Conservation (phyloP, 2,888 invertebrate species). For the Pseudococcus longispinus region DNA sequence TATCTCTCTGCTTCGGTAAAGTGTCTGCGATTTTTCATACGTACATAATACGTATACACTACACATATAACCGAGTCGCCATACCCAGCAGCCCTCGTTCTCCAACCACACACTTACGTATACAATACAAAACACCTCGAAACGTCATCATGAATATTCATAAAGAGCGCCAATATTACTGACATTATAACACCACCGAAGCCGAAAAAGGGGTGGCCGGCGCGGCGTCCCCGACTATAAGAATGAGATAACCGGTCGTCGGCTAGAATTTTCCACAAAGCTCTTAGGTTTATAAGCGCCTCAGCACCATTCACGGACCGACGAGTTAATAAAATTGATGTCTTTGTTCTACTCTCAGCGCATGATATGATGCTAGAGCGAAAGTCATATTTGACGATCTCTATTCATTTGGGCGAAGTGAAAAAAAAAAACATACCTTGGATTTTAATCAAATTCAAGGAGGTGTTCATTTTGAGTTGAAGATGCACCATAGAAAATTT, state of each 20-base stretch:
- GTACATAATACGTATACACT: neutral
- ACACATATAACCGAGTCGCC: neutral
- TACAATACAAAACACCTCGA: slow-evolving; percentile 19
- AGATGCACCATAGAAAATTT: too few relatives aligned
- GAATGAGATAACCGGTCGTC: neutral
- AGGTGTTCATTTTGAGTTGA: too few relatives aligned
- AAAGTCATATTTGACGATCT: too few relatives aligned
- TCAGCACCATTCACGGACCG: neutral
- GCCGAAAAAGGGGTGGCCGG: neutral
- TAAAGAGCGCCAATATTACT: neutral
- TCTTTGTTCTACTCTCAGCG: neutral
- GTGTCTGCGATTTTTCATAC: slow-evolving; percentile 35
- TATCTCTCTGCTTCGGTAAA: neutral
- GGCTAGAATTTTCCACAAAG: neutral
- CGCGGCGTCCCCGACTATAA: neutral
- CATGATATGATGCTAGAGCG: neutral
- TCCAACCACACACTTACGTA: neutral
- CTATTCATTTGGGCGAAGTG: too few relatives aligned
- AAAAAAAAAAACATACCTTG: too few relatives aligned
- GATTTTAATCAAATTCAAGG: too few relatives aligned
- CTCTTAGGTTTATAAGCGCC: neutral
- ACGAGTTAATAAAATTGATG: slow-evolving; percentile 19
- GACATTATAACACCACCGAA: neutral
- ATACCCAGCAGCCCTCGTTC: neutral
- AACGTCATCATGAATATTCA: slow-evolving; percentile 33